phyloP scores from a whole-genome alignment of 2,888 invertebrate genomes.

The Anaspis maculata region DNA sequence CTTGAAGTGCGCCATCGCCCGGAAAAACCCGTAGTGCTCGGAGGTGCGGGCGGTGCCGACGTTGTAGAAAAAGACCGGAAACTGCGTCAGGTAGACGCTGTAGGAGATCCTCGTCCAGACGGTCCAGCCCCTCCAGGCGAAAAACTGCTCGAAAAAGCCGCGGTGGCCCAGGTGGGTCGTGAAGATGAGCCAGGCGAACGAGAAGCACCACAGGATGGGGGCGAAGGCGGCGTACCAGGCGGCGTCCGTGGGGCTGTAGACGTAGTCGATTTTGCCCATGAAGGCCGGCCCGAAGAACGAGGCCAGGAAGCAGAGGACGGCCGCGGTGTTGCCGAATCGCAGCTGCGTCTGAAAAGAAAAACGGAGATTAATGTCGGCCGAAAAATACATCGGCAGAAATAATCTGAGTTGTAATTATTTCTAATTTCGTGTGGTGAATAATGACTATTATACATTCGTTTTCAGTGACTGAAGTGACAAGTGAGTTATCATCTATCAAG shows the following conservation, averaged over 20 bases:
- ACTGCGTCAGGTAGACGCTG: conserved; percentile 61
- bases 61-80: conserved; percentile 63
- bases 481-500: no score
- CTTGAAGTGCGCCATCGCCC: conserved; percentile 50
- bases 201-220: conserved; percentile 59
- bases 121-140: conserved; percentile 54
- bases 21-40: conserved; percentile 50
- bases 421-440: no score
- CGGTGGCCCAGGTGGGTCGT: conserved; percentile 54
- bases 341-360: conserved; percentile 40
- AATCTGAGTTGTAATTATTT: no score
- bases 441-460: no score
- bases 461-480: no score
- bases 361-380: no score
- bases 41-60: conserved; percentile 53
- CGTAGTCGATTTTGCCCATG: conserved; percentile 55
- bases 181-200: conserved; percentile 61
- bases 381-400: no score
- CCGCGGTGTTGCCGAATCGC: conserved; percentile 49
- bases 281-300: conserved; percentile 54
- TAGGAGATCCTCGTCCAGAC: conserved; percentile 62
- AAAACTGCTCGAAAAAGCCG: conserved; percentile 46
- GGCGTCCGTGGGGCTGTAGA: conserved; percentile 54
- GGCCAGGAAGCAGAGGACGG: conserved; percentile 44
- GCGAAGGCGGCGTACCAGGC: conserved; percentile 63